phyloP scores from a whole-genome alignment of 1,140 invertebrate species.

The Schmidtea mediterranea region DNA sequence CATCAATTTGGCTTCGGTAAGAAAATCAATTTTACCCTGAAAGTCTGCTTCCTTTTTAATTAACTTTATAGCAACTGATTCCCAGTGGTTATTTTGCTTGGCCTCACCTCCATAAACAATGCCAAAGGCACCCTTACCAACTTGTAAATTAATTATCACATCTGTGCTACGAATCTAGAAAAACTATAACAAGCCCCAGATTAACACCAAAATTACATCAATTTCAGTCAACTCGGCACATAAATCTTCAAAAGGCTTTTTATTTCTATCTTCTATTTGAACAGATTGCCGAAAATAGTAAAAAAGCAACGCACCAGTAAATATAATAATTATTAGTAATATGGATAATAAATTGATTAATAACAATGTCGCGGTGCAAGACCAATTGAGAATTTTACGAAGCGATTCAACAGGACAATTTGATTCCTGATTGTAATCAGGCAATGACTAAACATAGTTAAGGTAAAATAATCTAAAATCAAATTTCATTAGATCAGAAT shows the following conservation, averaged over 20 bases:
- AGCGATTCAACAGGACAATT: too few species aligned
- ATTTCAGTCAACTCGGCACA: constrained; percentile 1
- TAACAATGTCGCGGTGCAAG: too few species aligned
- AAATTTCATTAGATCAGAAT: too few species aligned
- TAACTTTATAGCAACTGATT: background rate
- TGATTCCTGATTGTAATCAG: too few species aligned
- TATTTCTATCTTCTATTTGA: background rate
- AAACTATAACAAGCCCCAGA: background rate
- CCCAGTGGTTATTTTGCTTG: background rate
- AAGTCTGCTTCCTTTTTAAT: background rate
- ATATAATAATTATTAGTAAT: too few species aligned
- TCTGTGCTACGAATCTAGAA: background rate
- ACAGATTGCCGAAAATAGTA: too few species aligned
- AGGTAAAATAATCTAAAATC: too few species aligned
- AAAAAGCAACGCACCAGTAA: too few species aligned
- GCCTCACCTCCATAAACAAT: constrained; percentile 1
- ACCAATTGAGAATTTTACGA: too few species aligned
- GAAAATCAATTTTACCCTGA: constrained; percentile 4
- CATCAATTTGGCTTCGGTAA: constrained; percentile 2
- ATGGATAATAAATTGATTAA: too few species aligned
- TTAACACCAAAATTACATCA: background rate
- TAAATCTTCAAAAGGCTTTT: constrained; percentile 4
- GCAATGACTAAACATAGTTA: too few species aligned
- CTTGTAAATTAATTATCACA: background rate
- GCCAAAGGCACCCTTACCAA: constrained; percentile 1